phyloP scores from a whole-genome alignment of 2,888 invertebrate genomes.

The Leptodirus hochenwartii region DNA sequence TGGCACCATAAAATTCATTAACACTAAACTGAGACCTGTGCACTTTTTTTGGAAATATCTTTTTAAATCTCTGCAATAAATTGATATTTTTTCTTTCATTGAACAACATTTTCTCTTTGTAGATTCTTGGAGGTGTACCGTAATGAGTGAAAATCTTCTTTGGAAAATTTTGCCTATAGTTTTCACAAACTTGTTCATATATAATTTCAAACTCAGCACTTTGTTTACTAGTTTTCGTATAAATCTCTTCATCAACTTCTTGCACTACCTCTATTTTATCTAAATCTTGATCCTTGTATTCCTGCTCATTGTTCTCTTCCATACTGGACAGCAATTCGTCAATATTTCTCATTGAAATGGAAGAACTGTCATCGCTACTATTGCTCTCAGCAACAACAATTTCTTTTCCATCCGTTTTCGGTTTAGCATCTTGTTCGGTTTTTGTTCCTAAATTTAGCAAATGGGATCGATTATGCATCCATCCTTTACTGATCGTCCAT shows the following conservation, averaged over 20 bases:
- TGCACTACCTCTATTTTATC: constrained; percentile 14
- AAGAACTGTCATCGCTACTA: constrained; percentile 17
- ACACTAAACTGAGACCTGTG: constrained; percentile 17
- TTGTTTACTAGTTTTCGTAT: constrained; percentile 5
- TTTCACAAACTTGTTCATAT: constrained; percentile 20
- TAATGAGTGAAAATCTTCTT: constrained; percentile 10
- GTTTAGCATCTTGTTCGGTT: not conserved
- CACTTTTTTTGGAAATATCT: constrained; percentile 8
- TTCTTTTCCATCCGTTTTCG: constrained; percentile 8
- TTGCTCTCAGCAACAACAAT: constrained; percentile 6
- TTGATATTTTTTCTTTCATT: too few species aligned
- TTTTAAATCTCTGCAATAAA: constrained; percentile 10
- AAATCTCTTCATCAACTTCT: constrained; percentile 9
- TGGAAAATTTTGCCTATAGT: constrained; percentile 23
- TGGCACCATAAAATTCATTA: constrained; percentile 16
- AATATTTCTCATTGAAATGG: constrained; percentile 21
- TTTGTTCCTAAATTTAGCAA: constrained; percentile 18
- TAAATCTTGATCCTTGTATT: constrained; percentile 12
- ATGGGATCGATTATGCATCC: constrained; percentile 26
- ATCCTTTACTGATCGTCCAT: constrained; percentile 29
- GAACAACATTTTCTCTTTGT: constrained; percentile 17
- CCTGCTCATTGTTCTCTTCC: constrained; percentile 8
- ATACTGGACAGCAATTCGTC: constrained; percentile 22
- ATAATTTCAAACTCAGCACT: constrained; percentile 16
- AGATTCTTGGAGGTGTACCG: constrained; percentile 15